Evolutionary conservation across 2,797 vertebrate species (phyloP), one percentile per base, ranked within the genome.

Genomic region (Brachyalestes nurse): DNA sequence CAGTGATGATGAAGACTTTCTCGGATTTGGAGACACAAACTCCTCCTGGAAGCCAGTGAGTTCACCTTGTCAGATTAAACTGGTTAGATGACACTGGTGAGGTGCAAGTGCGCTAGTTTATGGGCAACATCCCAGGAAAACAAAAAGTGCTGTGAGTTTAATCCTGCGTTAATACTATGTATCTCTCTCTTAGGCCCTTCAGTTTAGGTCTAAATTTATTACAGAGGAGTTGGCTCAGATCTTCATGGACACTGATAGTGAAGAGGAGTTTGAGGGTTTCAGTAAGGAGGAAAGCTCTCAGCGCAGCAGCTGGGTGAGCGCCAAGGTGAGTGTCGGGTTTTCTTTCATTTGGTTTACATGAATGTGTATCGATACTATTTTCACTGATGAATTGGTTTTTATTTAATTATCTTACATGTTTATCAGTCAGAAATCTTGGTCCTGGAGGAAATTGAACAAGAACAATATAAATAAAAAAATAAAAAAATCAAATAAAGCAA

Each of bases 211-310:
- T 77, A 92, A 91, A 70, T 95, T 92, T 75, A 95, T 96, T 77
- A 96, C 95, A 0, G 92, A 96, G 2, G 96, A 97, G 80, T 91
- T 97, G 79, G 92, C 65, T 51, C 93, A 81, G 78, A 93, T 97
- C 88, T 98, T 99, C 91, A 94, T 94, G 77, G 96, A 98, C 82
- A 96, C 95, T 0, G 97, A 97, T 89, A 96, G 95, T 21, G 96
- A 97, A 83, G 92, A 95, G 79, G 95, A 89, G 10, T 99, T 99
- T 81, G 93, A 96, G 91, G 96, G 97, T 2, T 99, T 99, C 60
- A 12, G 93, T 0, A 89, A 89, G 13, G 82, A 84, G 1, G 86
- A 87, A 5, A 83, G 49, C 53, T 49, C 81, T 23, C n/a, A 23
- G 10, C 42, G 1, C 6, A 91, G 78, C 93, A 90, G 0, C 92